These are phyloP conservation scores for Porites lutea DNA, from an alignment of 64 coral and sea anemone genomes.

Conservation along the genomic window DNA sequence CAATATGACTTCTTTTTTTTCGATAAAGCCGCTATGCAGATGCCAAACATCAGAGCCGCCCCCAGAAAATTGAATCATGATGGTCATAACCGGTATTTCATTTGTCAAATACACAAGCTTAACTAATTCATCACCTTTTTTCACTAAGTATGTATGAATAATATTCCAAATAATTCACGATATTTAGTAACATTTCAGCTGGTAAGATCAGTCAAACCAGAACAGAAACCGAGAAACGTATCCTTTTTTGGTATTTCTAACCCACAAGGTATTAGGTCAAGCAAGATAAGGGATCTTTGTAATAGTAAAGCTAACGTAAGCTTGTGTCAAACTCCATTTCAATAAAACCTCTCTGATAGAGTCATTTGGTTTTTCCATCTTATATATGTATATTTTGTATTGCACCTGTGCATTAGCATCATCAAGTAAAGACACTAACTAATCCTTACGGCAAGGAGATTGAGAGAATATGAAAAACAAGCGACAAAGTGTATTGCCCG, in stretches of 20 bases:
- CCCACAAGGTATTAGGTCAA: slow-evolving; percentile 11
- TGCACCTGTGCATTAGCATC: too few relatives aligned
- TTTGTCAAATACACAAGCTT: background rate
- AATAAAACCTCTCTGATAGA: background rate
- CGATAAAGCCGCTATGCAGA: background rate
- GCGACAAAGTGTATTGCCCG: too few relatives aligned
- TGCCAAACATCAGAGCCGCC: background rate
- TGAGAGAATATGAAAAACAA: too few relatives aligned
- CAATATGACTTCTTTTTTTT: too few relatives aligned
- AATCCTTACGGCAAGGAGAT: too few relatives aligned
- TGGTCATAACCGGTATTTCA: background rate
- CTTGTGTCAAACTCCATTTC: background rate
- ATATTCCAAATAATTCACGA: too few relatives aligned
- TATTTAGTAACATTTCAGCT: too few relatives aligned
- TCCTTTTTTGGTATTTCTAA: background rate
- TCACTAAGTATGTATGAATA: too few relatives aligned
- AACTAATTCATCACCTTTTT: slow-evolving; percentile 44
- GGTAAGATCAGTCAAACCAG: too few relatives aligned
- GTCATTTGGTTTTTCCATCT: background rate
- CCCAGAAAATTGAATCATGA: background rate
- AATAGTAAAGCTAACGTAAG: background rate
- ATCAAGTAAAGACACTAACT: too few relatives aligned
- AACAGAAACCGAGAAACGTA: background rate
- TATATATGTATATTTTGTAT: too few relatives aligned
- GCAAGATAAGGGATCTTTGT: background rate